phyloP scores from a whole-genome alignment of 2,888 invertebrate species.

The Volucella zonaria region DNA sequence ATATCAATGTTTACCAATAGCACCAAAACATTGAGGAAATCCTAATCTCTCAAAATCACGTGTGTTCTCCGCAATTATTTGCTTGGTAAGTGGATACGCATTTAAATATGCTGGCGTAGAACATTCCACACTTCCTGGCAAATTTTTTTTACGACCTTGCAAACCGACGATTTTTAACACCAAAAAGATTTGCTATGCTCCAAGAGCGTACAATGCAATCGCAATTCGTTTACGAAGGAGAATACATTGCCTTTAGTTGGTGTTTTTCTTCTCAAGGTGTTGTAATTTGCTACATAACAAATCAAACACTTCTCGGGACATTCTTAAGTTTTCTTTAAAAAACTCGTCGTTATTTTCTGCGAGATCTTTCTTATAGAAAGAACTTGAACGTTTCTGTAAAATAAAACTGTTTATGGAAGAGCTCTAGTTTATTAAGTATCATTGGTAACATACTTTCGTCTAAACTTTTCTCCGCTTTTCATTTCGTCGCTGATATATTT shows the following conservation, averaged over 20 bases:
- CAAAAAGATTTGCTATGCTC: too few species aligned
- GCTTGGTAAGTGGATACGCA: background rate
- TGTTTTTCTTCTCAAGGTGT: background rate
- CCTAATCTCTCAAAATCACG: conserved; percentile 9
- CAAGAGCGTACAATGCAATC: background rate
- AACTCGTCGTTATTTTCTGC: background rate
- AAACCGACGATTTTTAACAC: background rate
- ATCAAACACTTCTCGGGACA: conserved; percentile 78
- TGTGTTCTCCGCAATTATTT: background rate
- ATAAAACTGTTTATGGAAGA: too few species aligned
- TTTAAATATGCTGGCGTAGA: background rate
- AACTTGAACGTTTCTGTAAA: too few species aligned
- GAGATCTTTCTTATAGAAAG: too few species aligned
- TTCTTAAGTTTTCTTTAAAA: background rate
- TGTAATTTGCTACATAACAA: conserved; percentile 74
- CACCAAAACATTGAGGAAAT: too few species aligned
- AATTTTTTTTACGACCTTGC: background rate
- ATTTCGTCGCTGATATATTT: too few species aligned
- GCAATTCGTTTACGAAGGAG: conserved; percentile 3
- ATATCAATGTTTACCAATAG: too few species aligned
- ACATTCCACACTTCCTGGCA: conserved; percentile 16
- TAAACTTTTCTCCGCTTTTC: too few species aligned
- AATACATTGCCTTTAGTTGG: background rate
- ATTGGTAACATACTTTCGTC: too few species aligned
- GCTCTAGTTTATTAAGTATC: too few species aligned